Percentiles rank a stretch among this genome's conserved stretches.
phyloP scores from a whole-genome alignment of 1,140 invertebrate genomes.

The Lucilia sericata region DNA sequence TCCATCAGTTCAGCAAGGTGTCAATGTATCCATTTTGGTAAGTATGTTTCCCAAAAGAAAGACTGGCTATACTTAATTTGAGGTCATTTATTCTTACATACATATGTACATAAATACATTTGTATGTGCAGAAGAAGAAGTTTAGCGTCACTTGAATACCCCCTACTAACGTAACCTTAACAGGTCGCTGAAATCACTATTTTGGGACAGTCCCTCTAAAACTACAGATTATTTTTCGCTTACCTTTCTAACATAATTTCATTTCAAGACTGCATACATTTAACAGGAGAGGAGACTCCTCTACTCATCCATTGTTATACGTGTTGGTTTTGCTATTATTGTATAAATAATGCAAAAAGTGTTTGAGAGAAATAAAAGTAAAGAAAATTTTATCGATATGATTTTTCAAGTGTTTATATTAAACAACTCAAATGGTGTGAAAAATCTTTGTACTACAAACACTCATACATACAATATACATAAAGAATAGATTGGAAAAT shows the following conservation, averaged over 20 bases:
- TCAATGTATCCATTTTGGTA: no score
- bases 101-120: no score
- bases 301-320: neutral
- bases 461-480: neutral
- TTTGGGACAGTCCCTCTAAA: no score
- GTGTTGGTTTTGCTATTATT: slow-evolving; percentile 20
- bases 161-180: no score
- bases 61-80: no score
- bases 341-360: slow-evolving; percentile 1
- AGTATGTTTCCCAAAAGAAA: no score
- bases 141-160: no score
- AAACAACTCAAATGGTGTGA: slow-evolving; percentile 1
- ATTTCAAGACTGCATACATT: neutral
- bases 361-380: neutral
- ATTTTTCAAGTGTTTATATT: slow-evolving; percentile 2
- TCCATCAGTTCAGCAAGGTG: no score
- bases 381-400: slow-evolving; percentile 8
- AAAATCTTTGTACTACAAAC: neutral
- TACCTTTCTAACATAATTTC: neutral
- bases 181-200: no score
- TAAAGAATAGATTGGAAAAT: neutral
- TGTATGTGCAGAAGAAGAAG: no score
- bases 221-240: neutral
- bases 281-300: neutral
- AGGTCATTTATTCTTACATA: no score